Evolutionary conservation across 2,797 vertebrate species (phyloP), one percentile per base, ranked within the genome.

Genomic region (Podargus strigoides): DNA sequence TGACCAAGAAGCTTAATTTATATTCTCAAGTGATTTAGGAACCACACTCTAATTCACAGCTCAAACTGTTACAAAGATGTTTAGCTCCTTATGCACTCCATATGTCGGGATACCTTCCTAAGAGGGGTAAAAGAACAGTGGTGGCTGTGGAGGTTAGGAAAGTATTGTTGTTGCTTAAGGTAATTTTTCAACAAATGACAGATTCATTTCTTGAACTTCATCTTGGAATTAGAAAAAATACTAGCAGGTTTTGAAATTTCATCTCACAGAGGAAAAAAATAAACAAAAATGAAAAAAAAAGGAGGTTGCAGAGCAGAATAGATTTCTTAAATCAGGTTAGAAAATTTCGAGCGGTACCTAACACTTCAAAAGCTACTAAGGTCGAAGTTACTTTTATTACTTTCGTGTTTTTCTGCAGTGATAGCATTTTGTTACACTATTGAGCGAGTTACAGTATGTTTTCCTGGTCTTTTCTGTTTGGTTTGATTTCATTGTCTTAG

Each of bases 401-500:
- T 89, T 70, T 23, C 72, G n/a, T 85, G 53, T 3, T 85, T 89
- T 96, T 92, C 76, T 96, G 68, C 84, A 82, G 39, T 80, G 68
- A 46, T 93, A 90, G 72, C 81, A 55, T 89, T 92, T 95, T 94
- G 73, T 72, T 74, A 59, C 18, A 22, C 18, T 92, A 10, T 36
- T 92, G 85, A 94, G 37, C 7, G 21, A 83, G 60, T 91, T 93
- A 85, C 27, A 68, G 16, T 41, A 8, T 75, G 27, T 87, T 94
- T 85, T 72, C 6, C 30, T 53, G 8, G n/a, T 74, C 67, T 90
- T 87, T 90, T 74, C 69, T 52, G 42, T 87, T 91, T 87, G 30
- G 52, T 85, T 87, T 92, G 37, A 77, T 85, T 92, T 76, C 63
- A 59, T 23, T 55, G 36, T 87, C 74, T 90, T 93, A 74, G 39